A percentile compares a stretch with the other conserved stretches of the same genome.
These are phyloP conservation scores for Siniperca chuatsi DNA, from an alignment of 2,113 vertebrate genomes.

Conservation along the genomic window DNA sequence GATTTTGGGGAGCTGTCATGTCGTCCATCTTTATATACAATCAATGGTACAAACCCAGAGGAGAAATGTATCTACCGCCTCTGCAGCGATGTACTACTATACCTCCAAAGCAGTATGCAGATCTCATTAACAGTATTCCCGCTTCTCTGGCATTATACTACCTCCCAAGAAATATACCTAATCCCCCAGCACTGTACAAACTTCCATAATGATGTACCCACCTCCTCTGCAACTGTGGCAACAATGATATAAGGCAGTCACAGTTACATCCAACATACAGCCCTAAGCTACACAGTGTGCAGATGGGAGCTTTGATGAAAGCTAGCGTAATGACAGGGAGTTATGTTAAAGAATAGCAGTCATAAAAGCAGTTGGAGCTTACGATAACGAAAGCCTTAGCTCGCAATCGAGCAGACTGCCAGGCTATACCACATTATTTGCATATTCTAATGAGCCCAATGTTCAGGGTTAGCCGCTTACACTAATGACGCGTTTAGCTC, in stretches of 20 bases:
- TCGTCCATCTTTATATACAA: too few species aligned
- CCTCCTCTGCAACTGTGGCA: conserved; percentile 19
- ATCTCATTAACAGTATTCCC: conserved; percentile 52
- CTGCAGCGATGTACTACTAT: conserved; percentile 9
- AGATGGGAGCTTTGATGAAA: conserved; percentile 76
- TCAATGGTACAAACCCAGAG: neutral
- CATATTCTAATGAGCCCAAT: conserved; percentile 83
- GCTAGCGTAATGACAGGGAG: conserved; percentile 57
- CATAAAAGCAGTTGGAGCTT: conserved; percentile 64
- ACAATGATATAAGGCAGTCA: conserved; percentile 49
- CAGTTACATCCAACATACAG: conserved; percentile 49
- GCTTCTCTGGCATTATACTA: conserved; percentile 25
- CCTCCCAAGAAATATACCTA: conserved; percentile 30
- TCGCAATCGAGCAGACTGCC: conserved; percentile 51
- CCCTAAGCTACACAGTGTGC: conserved; percentile 26
- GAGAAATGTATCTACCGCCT: neutral
- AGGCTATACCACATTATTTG: conserved; percentile 71
- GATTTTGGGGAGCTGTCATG: too few species aligned
- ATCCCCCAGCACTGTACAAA: conserved; percentile 22
- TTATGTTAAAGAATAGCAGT: conserved; percentile 69
- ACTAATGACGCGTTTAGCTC: conserved; percentile 85
- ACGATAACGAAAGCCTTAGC: conserved; percentile 66
- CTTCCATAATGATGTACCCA: conserved; percentile 21
- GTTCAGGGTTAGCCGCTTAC: conserved; percentile 84
- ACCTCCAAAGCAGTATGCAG: conserved; percentile 14